Evolutionary conservation across 2,113 vertebrate species (phyloP), one percentile per base, ranked within the genome.

Genomic region (Lichenostomus cassidix): DNA sequence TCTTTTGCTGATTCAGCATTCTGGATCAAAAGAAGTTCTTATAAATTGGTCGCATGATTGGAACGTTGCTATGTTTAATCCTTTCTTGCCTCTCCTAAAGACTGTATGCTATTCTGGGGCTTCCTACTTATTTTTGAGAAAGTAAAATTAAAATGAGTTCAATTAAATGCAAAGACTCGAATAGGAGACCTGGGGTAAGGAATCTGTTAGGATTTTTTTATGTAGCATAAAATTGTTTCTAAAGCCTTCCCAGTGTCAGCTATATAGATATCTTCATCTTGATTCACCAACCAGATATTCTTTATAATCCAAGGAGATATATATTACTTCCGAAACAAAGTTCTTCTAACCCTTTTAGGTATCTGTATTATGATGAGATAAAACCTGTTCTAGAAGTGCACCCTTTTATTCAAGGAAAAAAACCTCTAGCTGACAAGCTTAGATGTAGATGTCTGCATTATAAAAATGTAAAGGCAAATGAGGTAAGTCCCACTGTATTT

Each of bases 401-500:
- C 4, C 11, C 56, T 91, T 91, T 81, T 89, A 69, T 78, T 74
- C 4, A 35, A 13, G 2, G 28, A 83, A 76, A n/a, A 83, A 88
- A 83, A 69, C 1, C 19, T 46, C 23, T 77, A 42, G 4, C 33
- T 88, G 89, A 15, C 65, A 90, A 89, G 22, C 11, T 86, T 13
- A 50, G 27, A n/a, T 50, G 25, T 56, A 67, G 25, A 27, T 74
- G 39, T 83, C 52, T 63, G 16, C 27, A 75, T 63, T 56, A 63
- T 52, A 63, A 92, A 78, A 84, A 70, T 21, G 50, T 89, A 67
- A 87, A 89, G 49, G 23, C 74, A 78, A 39, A 67, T 87, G 52
- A 92, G 60, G 76, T 75, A 82, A 87, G 89, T 82, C 42, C 47
- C 60, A 52, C 18, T 75, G 7, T 63, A 78, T 87, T 78, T 96